Percentiles rank a stretch among this genome's conserved stretches.
Conservation (phyloP, 2,113 vertebrate genomes). For the Erythrolamprus reginae region DNA sequence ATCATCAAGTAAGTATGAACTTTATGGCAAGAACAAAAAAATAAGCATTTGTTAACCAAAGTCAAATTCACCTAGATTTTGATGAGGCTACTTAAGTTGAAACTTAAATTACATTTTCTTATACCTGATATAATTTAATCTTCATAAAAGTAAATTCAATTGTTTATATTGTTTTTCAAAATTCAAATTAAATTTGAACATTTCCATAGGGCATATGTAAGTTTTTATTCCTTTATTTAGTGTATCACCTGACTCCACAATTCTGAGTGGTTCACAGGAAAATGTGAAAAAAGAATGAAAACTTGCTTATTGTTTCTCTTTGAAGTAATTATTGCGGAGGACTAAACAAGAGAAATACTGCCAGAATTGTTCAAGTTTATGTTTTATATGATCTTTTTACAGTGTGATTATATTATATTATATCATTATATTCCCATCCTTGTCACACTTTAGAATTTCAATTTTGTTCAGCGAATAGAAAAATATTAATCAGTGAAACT, state of each 20-base stretch:
- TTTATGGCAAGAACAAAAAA: neutral
- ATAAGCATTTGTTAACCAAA: neutral
- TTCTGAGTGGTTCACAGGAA: neutral
- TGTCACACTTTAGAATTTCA: slow-evolving; percentile 32
- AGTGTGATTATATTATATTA: neutral
- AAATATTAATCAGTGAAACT: neutral
- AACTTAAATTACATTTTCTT: neutral
- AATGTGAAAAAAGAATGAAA: neutral
- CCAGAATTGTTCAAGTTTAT: slow-evolving; percentile 26
- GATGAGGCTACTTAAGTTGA: neutral
- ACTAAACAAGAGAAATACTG: slow-evolving; percentile 23
- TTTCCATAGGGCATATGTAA: slow-evolving; percentile 6
- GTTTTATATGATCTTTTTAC: slow-evolving; percentile 2
- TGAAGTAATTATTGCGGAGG: slow-evolving; percentile 10
- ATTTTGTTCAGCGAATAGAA: slow-evolving; percentile 33
- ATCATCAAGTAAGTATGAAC: slow-evolving; percentile 77
- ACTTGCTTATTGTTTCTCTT: neutral
- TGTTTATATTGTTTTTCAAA: slow-evolving; percentile 19
- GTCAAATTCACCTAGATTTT: neutral
- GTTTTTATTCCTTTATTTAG: neutral
- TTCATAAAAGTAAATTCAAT: slow-evolving; percentile 27
- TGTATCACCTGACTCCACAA: neutral
- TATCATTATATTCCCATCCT: slow-evolving; percentile 17
- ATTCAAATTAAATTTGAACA: slow-evolving; percentile 19
- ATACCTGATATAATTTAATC: neutral